Evolutionary conservation across 2,888 invertebrate species (phyloP).

Genomic region (Thera obeliscata): DNA sequence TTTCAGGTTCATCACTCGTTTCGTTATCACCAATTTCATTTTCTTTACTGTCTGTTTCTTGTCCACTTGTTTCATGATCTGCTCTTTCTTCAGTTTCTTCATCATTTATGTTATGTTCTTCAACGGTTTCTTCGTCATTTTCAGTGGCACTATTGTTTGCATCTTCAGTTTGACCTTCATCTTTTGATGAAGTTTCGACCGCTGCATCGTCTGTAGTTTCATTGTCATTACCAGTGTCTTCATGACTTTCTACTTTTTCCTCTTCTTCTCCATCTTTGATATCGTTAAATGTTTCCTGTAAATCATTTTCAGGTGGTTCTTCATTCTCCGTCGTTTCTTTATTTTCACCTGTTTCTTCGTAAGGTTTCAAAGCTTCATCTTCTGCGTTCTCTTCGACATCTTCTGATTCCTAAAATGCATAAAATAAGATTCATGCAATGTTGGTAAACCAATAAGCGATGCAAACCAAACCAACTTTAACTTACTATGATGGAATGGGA

Average conservation of each 20-base stretch:
- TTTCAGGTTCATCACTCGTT: constrained; percentile 13
- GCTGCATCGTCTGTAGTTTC: constrained; percentile 41
- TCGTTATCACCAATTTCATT: constrained; percentile 11
- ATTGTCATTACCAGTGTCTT: constrained; percentile 32
- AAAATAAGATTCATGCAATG: constrained; percentile 76
- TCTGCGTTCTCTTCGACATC: constrained; percentile 39
- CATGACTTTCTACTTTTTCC: constrained; percentile 40
- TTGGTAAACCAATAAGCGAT: constrained; percentile 66
- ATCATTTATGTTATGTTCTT: constrained; percentile 36
- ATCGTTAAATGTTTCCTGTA: constrained; percentile 24
- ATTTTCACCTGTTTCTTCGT: constrained; percentile 30
- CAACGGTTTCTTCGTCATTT: constrained; percentile 11
- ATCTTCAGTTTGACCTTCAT: constrained; percentile 33
- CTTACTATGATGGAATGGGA: constrained; percentile 51
- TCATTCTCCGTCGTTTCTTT: constrained; percentile 19
- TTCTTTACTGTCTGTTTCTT: constrained; percentile 22
- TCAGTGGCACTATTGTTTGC: constrained; percentile 40
- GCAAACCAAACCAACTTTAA: constrained; percentile 76
- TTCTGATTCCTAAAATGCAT: constrained; percentile 71
- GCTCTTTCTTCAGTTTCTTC: constrained; percentile 33
- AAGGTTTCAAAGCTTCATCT: constrained; percentile 28
- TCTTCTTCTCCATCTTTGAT: constrained; percentile 36
- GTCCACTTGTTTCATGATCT: constrained; percentile 15
- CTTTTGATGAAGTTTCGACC: constrained; percentile 18
- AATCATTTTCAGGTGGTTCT: constrained; percentile 22